Conservation (phyloP, 2,888 invertebrate genomes). For the Mythimna ferrago region DNA sequence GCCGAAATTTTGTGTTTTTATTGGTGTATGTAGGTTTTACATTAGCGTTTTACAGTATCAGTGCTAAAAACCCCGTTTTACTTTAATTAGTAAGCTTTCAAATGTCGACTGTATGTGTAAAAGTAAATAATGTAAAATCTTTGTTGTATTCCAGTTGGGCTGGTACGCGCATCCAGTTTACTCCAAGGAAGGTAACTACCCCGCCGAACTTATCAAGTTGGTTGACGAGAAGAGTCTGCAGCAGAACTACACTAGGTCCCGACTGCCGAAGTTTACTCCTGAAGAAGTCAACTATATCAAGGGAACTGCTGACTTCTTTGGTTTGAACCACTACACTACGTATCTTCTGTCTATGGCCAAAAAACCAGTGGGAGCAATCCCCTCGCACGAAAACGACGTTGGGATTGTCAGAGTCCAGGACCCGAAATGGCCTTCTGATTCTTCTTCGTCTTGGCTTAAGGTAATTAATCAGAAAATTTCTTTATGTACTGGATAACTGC, state of each 20-base stretch:
- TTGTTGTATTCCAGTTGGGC: slow-evolving; percentile 79
- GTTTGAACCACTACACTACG: slow-evolving; percentile 88
- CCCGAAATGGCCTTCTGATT: slow-evolving; percentile 91
- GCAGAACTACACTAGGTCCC: slow-evolving; percentile 90
- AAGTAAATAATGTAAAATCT: neutral
- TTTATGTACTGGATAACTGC: neutral
- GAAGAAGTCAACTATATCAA: slow-evolving; percentile 86
- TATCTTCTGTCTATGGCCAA: slow-evolving; percentile 86
- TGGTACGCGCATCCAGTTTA: slow-evolving; percentile 91
- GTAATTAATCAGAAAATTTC: slow-evolving; percentile 71
- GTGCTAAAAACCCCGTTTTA: neutral
- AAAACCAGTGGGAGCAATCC: slow-evolving; percentile 83
- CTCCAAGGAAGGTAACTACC: slow-evolving; percentile 90
- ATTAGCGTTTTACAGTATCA: neutral
- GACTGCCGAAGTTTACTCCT: slow-evolving; percentile 89
- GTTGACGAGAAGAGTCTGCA: slow-evolving; percentile 88
- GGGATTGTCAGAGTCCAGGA: slow-evolving; percentile 90
- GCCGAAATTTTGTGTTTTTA: too few species aligned
- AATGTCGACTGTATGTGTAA: neutral
- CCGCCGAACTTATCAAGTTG: slow-evolving; percentile 87
- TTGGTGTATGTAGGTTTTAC: neutral
- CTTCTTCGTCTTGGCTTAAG: slow-evolving; percentile 91
- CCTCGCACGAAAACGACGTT: slow-evolving; percentile 92
- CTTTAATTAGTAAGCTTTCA: too few species aligned
- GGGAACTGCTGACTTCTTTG: slow-evolving; percentile 88